Base-by-base conservation (phyloP, 2,113 vertebrate genomes). In the Nicator chloris region DNA sequence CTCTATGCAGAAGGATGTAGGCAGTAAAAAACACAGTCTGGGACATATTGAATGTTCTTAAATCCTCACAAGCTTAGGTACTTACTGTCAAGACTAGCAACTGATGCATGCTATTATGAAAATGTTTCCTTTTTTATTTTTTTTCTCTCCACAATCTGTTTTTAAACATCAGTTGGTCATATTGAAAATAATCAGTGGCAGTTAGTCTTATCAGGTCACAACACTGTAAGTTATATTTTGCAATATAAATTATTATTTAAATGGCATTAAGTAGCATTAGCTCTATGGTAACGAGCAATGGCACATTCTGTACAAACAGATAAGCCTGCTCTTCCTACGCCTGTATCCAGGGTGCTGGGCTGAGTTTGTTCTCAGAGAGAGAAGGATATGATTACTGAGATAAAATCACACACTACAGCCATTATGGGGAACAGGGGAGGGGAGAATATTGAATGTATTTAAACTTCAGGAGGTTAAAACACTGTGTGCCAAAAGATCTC, bases 191-290 rank as follows among this genome's bases (percentile, higher is more conserved):
- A 95, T 97, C 87, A 91, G 30, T 60, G 53, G 35, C 56, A 82
- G 82, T 93, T 91, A 84, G 56, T 82, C 85, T 94, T 95, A 94
- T 63, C 85, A 84, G 90, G 54, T 75, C 78, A 88, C 54, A 88
- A 86, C n/a, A 92, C 70, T 88, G 11, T 33, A 96, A 90, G 22
- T 59, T 87, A 45, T 56, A 82, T 65, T 92, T 95, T 94, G 64
- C 76, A 90, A 91, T 78, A 79, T 88, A 92, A 96, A 96, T 95
- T 92, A 94, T 95, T 94, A 90, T 93, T 96, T 92, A 89, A 92
- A 92, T 78, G 39, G 60, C 88, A 93, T 94, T 91, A 93, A 78
- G 61, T 56, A 86, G 71, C 64, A 82, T 63, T 81, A 84, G 65
- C 88, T 93, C 82, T 96, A 69, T 86, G 92, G 96, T 92, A 94